Evolutionary conservation across 2,113 vertebrate species (phyloP).

Genomic region (Leiothrix lutea): DNA sequence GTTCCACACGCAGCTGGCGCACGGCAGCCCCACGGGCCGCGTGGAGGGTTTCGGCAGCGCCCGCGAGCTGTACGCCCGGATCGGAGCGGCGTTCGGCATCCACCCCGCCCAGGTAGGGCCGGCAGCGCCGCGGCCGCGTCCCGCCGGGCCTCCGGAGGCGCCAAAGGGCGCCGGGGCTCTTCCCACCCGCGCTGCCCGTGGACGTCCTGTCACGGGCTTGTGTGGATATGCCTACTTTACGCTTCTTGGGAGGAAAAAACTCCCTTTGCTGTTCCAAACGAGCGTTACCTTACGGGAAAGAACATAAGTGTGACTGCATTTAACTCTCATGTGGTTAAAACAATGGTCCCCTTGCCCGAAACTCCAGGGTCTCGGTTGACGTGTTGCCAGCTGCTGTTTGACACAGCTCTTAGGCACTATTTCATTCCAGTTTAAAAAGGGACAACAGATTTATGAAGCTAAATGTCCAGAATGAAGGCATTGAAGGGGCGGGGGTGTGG

Average conservation of each 20-base stretch:
- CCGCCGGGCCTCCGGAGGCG: not conserved
- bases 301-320: accelerated
- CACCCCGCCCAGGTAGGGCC: conserved; percentile 81
- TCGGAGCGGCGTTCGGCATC: conserved; percentile 82
- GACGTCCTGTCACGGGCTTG: accelerated
- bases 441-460: not conserved
- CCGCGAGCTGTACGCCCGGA: conserved; percentile 84
- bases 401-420: not conserved
- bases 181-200: accelerated
- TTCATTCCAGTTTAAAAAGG: not conserved
- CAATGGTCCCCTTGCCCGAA: accelerated
- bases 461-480: not conserved
- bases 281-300: accelerated
- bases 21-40: conserved; percentile 88
- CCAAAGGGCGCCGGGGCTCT: not conserved
- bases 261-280: accelerated
- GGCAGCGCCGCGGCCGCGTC: not conserved
- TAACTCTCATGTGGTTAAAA: accelerated
- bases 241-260: accelerated
- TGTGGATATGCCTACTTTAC: accelerated
- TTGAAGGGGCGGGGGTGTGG: not conserved
- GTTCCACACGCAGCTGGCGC: conserved; percentile 91
- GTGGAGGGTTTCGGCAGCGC: conserved; percentile 88
- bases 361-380: accelerated
- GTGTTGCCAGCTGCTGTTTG: not conserved